These are phyloP conservation scores for Miichthys miiuy DNA, from an alignment of 2,797 vertebrate genomes.

Conservation along the genomic window DNA sequence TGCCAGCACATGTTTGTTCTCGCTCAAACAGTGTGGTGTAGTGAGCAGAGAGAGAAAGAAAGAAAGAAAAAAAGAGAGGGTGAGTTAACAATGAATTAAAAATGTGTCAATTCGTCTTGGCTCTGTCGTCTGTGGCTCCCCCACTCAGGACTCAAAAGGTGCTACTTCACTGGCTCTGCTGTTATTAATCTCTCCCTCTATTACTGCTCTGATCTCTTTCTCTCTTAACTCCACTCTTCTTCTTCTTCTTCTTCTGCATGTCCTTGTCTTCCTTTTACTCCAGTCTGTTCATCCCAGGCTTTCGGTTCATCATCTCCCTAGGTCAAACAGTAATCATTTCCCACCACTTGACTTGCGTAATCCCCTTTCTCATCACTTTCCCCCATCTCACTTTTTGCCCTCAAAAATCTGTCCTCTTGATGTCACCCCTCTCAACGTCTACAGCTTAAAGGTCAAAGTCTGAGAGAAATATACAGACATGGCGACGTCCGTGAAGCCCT, in stretches of 20 bases:
- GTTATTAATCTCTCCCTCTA: constrained; percentile 69
- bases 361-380: constrained; percentile 52
- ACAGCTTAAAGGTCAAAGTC: constrained; percentile 55
- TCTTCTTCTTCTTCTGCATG: constrained; percentile 33
- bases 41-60: constrained; percentile 37
- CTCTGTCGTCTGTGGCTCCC: constrained; percentile 63
- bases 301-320: constrained; percentile 36
- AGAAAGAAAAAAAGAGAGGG: constrained; percentile 13
- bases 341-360: constrained; percentile 55
- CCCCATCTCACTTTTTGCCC: constrained; percentile 9
- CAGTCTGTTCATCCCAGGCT: constrained; percentile 5
- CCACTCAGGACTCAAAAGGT: constrained; percentile 64
- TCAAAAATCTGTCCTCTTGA: constrained; percentile 27
- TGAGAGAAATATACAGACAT: not conserved
- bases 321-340: constrained; percentile 55
- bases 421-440: constrained; percentile 42
- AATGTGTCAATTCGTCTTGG: constrained; percentile 77
- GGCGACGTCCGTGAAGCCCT: constrained; percentile 3
- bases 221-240: constrained; percentile 38
- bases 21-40: constrained; percentile 40
- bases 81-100: constrained; percentile 79
- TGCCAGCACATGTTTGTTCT: constrained; percentile 55
- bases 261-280: constrained; percentile 36
- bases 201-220: constrained; percentile 42
- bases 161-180: constrained; percentile 70